Conservation (phyloP, 2,888 invertebrate species). For the Mythimna pallens region DNA sequence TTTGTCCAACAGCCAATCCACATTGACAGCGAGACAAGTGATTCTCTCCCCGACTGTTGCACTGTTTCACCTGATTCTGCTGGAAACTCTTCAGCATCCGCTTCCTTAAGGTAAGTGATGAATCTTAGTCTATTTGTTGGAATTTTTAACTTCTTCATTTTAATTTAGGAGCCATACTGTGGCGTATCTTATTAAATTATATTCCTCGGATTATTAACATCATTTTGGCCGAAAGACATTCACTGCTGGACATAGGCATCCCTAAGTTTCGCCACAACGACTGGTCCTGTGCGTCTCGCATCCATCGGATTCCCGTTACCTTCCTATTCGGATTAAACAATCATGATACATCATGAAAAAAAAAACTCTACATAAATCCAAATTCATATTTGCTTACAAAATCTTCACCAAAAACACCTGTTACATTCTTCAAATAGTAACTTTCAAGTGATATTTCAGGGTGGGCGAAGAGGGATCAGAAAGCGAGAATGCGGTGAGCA, state of each 20-base stretch:
- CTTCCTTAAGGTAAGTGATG: conserved; percentile 68
- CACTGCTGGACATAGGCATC: too few species aligned
- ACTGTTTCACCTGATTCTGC: conserved; percentile 83
- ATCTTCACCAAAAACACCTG: neutral
- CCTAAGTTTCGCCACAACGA: too few species aligned
- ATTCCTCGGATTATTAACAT: neutral
- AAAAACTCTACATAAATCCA: too few species aligned
- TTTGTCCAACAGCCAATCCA: conserved; percentile 80
- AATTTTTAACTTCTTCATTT: neutral
- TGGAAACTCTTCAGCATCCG: conserved; percentile 70
- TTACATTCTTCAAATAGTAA: neutral
- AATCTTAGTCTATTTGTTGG: neutral
- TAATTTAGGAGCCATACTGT: neutral
- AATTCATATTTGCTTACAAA: too few species aligned
- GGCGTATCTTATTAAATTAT: neutral
- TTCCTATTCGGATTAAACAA: too few species aligned
- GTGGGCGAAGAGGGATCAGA: conserved; percentile 74
- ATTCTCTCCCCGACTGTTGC: conserved; percentile 86
- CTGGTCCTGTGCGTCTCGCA: too few species aligned
- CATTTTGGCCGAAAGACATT: too few species aligned
- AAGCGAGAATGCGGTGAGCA: conserved; percentile 89
- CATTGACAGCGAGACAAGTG: conserved; percentile 88
- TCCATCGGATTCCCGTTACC: too few species aligned
- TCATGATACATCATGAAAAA: too few species aligned
- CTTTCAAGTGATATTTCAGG: conserved; percentile 38